These are phyloP conservation scores for Acleris sparsana DNA, from an alignment of 2,888 invertebrate species.

Conservation along the genomic window DNA sequence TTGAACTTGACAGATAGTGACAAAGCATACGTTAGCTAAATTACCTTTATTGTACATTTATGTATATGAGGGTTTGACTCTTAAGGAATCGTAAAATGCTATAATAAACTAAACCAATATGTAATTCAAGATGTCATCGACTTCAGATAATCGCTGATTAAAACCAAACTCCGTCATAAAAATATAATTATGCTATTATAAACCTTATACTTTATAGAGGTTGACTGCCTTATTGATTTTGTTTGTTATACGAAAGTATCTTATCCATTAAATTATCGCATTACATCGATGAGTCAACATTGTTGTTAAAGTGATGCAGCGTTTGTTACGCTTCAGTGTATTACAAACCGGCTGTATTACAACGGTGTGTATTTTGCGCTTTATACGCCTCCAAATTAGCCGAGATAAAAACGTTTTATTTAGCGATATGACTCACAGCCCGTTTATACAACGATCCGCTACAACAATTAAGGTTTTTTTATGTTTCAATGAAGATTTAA, in stretches of 20 bases:
- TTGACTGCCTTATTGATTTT: neutral
- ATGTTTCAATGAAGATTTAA: conserved; percentile 14
- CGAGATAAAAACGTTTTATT: conserved; percentile 58
- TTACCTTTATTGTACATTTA: too few species aligned
- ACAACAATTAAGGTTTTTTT: conserved; percentile 51
- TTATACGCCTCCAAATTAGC: conserved; percentile 5
- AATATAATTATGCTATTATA: conserved; percentile 30
- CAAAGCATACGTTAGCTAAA: too few species aligned
- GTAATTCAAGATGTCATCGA: too few species aligned
- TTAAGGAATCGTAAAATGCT: too few species aligned
- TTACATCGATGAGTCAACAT: too few species aligned
- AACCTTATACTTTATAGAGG: conserved; percentile 7
- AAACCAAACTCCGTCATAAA: neutral
- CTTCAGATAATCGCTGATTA: neutral
- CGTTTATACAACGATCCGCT: conserved; percentile 44
- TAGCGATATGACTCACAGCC: conserved; percentile 57
- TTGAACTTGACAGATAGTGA: too few species aligned
- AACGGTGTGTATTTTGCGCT: conserved; percentile 44
- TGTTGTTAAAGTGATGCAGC: too few species aligned
- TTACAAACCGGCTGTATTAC: too few species aligned
- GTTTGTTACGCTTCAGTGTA: too few species aligned
- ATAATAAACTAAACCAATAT: too few species aligned
- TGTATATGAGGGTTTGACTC: too few species aligned
- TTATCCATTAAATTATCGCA: conserved; percentile 41
- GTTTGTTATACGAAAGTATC: conserved; percentile 9